Base-by-base conservation (phyloP, 2,113 vertebrate species). In the Dolichotis patagonum region DNA sequence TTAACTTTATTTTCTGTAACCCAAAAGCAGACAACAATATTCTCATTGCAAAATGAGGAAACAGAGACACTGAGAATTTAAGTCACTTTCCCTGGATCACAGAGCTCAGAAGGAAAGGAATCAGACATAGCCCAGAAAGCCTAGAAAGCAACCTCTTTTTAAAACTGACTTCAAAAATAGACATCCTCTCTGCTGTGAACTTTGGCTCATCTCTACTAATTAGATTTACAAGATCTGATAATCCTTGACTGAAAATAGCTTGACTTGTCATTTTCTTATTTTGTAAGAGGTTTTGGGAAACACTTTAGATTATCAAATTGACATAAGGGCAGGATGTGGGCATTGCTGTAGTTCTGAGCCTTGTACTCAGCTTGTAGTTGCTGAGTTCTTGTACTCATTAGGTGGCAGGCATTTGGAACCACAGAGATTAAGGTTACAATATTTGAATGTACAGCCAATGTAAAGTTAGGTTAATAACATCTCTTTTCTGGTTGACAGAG, bases 241-340 rank as follows among this genome's bases (percentile, higher is more conserved):
- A 4, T 80, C 32, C n/a, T 91, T 93, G 56, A 56, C 75, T 85
- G 84, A 63, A 91, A 94, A 69, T 89, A 93, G 52, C 62, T 91
- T 65, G 80, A 84, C 63, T 56, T 93, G 28, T 87, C 91, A 88
- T 63, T 95, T 93, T 88, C 77, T 83, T 90, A 71, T 87, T 94
- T 96, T 80, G 41, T 30, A 81, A 94, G 35, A 46, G 35, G 83
- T 94, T 91, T 62, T 65, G 7, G 17, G 54, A 41, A 80, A 84
- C 87, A 62, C 54, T 12, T 85, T 85, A 81, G 32, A 7, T 63
- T 85, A 93, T 56, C 84, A 63, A 71, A 22, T 30, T 90, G 85
- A 91, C 8, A 0, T 67, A 35, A 89, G 20, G 49, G 1, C 71
- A 81, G 43, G 7, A 20, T 41, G 6, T 89, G 38, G 17, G 24